Percentiles rank a stretch among this genome's conserved stretches.
These are phyloP conservation scores for Nezara viridula DNA, from an alignment of 2,888 invertebrate species.

Conservation along the genomic window DNA sequence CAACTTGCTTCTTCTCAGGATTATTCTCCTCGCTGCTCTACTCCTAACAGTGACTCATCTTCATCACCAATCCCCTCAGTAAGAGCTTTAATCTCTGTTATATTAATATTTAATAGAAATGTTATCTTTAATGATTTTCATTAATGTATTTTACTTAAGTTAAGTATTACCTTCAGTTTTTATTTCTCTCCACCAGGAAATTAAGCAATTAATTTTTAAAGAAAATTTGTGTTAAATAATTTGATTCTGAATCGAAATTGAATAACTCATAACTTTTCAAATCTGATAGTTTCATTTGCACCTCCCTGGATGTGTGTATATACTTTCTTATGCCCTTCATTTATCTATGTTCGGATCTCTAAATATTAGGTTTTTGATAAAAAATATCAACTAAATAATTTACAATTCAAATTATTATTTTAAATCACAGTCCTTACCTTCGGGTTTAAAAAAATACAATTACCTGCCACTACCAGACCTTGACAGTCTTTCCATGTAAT, in stretches of 20 bases:
- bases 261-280: background rate
- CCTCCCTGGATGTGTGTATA: too few relatives aligned
- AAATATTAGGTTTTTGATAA: too few relatives aligned
- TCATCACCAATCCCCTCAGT: slow-evolving; percentile 57
- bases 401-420: too few relatives aligned
- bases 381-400: too few relatives aligned
- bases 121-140: background rate
- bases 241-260: background rate
- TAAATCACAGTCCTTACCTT: too few relatives aligned
- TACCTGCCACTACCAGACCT: too few relatives aligned
- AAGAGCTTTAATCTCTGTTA: background rate
- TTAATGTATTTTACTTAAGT: background rate
- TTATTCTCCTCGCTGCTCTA: slow-evolving; percentile 64
- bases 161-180: background rate
- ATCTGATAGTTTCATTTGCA: too few relatives aligned
- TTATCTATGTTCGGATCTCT: too few relatives aligned
- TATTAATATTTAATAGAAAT: background rate
- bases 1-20: slow-evolving; percentile 39
- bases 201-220: background rate
- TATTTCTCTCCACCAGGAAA: background rate
- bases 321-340: too few relatives aligned
- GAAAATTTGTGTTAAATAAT: too few relatives aligned
- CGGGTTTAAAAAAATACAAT: too few relatives aligned
- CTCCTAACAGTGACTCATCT: slow-evolving; percentile 61
- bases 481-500: too few relatives aligned